Base-by-base conservation (phyloP, 37 sponge, comb jelly and placozoan species). In the Geodia barretti region DNA sequence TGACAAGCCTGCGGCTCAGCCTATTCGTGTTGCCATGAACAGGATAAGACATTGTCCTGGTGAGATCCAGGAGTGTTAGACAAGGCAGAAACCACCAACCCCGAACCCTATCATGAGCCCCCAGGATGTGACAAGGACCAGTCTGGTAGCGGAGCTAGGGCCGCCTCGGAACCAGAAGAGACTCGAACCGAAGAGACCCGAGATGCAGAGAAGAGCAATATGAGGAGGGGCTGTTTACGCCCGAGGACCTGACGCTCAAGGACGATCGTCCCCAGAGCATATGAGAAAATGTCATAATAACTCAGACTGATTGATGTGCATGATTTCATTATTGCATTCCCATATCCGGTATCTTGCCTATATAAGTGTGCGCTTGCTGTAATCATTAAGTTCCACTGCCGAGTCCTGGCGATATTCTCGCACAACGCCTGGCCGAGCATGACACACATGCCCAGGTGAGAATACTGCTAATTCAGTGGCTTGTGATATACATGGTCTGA, bases 1-100 rank as follows among this genome's bases (percentile, higher is more conserved):
- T 30, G 76, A 66, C 70, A 64, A 66, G 8, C 84, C 84, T 3
- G 30, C 63, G 2, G 36, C 24, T 47, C 54, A 31, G 3, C 24
- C 60, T 21, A 83, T 83, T 58, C 54, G 84, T 3, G 84, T 83
- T 2, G 58, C 84, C 7, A 68, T 82, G 26, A 35, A 72, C 19
- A 30, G 83, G 26, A 31, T 82, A 20, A 3, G 74, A 17, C 65
- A 17, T 4, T 82, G 83, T 41, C 74, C 83, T 31, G 54, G 9
- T 29, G 67, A 73, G 66, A 62, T 72, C 8, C 14, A 32, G 24
- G 74, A 73, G 29, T 26, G 70, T 70, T 26, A 14, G 20, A 7
- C 7, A 64, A 7, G 20, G n/a, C 5, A 4, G 30, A 64, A 23
- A 19, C 65, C 11, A 19, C 20, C 65, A 64, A 7, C 65, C 65